Percentiles rank a stretch among this genome's conserved stretches.
phyloP scores from a whole-genome alignment of 2,797 vertebrate genomes.

The Micrastur ruficollis region DNA sequence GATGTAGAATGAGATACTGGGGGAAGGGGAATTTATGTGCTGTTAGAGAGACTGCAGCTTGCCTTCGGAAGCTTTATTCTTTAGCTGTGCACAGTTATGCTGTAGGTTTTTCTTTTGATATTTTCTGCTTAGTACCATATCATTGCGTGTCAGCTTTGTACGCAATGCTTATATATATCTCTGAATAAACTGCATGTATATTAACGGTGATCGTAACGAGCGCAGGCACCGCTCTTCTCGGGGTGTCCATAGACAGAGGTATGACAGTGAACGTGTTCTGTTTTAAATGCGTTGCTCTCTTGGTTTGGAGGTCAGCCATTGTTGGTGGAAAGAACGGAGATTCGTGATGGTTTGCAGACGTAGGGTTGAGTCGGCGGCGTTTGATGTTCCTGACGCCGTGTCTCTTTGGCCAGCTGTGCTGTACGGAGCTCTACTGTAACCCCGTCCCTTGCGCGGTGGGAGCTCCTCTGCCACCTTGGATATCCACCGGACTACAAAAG shows the following conservation, averaged over 20 bases:
- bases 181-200: accelerated
- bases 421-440: neutral
- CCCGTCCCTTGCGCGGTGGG: accelerated
- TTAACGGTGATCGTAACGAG: too few relatives aligned
- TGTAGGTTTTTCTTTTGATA: neutral
- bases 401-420: neutral
- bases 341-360: accelerated
- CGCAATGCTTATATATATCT: accelerated
- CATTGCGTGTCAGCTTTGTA: neutral
- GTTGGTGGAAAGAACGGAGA: neutral
- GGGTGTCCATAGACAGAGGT: neutral
- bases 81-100: neutral
- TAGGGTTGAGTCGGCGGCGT: accelerated
- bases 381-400: accelerated
- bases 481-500: neutral
- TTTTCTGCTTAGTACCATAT: neutral
- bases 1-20: neutral
- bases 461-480: neutral
- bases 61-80: neutral
- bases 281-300: accelerated
- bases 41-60: neutral
- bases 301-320: accelerated
- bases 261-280: accelerated
- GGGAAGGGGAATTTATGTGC: neutral
- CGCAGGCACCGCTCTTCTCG: accelerated